phyloP scores from a whole-genome alignment of 2,113 vertebrate species.

The Canis aureus region DNA sequence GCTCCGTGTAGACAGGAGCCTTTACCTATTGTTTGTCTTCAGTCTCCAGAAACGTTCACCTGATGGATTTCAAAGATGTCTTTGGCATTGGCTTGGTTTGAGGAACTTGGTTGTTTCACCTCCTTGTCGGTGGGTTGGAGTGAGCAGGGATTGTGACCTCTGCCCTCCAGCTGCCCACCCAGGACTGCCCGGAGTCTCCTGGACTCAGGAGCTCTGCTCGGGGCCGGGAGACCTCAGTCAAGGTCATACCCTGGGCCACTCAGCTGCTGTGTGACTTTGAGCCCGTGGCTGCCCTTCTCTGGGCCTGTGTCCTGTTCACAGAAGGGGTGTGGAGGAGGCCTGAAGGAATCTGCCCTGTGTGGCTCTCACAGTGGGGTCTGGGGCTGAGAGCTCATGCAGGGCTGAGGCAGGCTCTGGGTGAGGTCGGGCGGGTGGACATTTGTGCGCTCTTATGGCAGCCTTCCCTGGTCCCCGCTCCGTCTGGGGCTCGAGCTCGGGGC shows the following conservation, averaged over 20 bases:
- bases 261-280: neutral
- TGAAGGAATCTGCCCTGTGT: fast-evolving
- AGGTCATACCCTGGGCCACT: fast-evolving
- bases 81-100: fast-evolving
- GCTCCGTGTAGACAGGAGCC: fast-evolving
- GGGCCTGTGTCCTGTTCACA: neutral
- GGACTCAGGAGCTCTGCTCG: neutral
- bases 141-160: fast-evolving
- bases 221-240: neutral
- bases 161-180: too few species aligned
- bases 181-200: fast-evolving
- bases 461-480: fast-evolving
- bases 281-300: neutral
- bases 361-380: neutral
- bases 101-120: too few species aligned
- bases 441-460: fast-evolving
- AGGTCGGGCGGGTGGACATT: neutral
- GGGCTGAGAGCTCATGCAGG: neutral
- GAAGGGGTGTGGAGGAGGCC: neutral
- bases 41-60: neutral
- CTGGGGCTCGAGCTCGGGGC: neutral
- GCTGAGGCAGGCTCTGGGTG: fast-evolving
- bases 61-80: neutral
- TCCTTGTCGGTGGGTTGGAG: neutral
- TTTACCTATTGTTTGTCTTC: too few species aligned